A percentile compares a stretch with the other conserved stretches of the same genome.
Evolutionary conservation across 1,140 invertebrate genomes (phyloP).

Genomic region (Drosophila pseudoananassae): DNA sequence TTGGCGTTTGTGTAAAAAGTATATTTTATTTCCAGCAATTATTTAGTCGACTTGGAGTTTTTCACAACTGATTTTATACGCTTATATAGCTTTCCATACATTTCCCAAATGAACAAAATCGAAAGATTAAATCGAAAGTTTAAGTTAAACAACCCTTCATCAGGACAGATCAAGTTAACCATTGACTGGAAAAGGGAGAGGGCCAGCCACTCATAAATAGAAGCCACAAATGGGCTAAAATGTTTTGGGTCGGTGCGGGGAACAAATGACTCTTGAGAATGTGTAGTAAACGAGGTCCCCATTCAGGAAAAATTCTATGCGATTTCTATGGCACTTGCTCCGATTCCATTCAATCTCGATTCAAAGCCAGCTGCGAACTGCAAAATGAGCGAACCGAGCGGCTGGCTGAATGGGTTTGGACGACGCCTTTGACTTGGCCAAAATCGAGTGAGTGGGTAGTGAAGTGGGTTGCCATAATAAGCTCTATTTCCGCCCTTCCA

Average conservation of each 20-base stretch:
- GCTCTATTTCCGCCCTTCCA: conserved; percentile 62
- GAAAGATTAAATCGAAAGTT: neutral
- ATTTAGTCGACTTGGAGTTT: conserved; percentile 1
- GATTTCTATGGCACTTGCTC: conserved; percentile 62
- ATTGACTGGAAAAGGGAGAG: neutral
- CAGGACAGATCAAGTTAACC: neutral
- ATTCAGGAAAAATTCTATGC: conserved; percentile 54
- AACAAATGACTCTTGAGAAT: conserved; percentile 58
- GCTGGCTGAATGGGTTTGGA: conserved; percentile 24
- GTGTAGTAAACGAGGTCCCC: conserved; percentile 66
- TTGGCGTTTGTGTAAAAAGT: conserved; percentile 1
- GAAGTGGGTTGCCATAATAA: conserved; percentile 60
- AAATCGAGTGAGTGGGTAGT: conserved; percentile 2
- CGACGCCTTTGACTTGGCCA: conserved; percentile 23
- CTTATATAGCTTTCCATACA: too few relatives aligned
- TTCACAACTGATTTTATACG: neutral
- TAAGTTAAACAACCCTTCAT: neutral
- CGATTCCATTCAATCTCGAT: conserved; percentile 70
- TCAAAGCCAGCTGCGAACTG: conserved; percentile 71
- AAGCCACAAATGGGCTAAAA: conserved; percentile 41
- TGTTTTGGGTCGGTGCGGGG: conserved; percentile 13
- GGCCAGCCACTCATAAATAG: conserved; percentile 37
- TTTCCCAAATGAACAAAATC: neutral
- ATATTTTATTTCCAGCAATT: conserved; percentile 30
- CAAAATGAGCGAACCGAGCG: conserved; percentile 58